Evolutionary conservation across 2,888 invertebrate genomes (phyloP).

Genomic region (Phortica magna): DNA sequence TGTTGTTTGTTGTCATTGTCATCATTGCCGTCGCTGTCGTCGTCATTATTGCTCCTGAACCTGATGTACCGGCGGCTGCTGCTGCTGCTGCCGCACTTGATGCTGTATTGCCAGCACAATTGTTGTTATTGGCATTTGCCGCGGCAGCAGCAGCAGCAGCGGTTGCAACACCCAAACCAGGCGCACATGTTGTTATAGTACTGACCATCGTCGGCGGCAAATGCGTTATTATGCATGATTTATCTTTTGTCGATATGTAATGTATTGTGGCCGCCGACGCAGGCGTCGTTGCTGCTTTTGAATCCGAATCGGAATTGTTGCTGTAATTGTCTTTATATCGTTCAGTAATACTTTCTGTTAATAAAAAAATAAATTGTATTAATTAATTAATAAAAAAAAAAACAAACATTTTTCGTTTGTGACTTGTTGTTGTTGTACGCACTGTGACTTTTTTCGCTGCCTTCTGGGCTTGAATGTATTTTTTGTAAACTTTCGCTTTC

Average conservation of each 20-base stretch:
- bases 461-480: constrained; percentile 85
- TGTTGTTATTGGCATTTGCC: not conserved
- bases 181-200: constrained; percentile 16
- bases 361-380: constrained; percentile 16
- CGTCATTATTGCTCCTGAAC: constrained; percentile 28
- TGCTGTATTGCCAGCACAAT: constrained; percentile 40
- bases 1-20: constrained; percentile 41
- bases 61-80: constrained; percentile 17
- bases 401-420: too few relatives aligned
- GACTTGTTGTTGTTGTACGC: constrained; percentile 51
- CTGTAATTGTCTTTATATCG: constrained; percentile 67
- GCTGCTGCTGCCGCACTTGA: constrained; percentile 32
- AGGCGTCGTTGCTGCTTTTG: not conserved
- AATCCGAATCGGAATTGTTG: constrained; percentile 70
- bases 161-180: constrained; percentile 17
- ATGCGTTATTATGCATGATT: constrained; percentile 53
- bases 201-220: constrained; percentile 33
- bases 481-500: constrained; percentile 83
- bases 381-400: not conserved
- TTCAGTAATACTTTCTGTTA: constrained; percentile 74
- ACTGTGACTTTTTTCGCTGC: constrained; percentile 78
- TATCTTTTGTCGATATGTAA: constrained; percentile 80
- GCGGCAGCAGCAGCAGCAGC: not conserved
- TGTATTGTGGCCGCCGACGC: constrained; percentile 79
- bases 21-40: constrained; percentile 28